Base-by-base conservation (phyloP, 2,113 vertebrate species). In the Pteruthius melanotis region DNA sequence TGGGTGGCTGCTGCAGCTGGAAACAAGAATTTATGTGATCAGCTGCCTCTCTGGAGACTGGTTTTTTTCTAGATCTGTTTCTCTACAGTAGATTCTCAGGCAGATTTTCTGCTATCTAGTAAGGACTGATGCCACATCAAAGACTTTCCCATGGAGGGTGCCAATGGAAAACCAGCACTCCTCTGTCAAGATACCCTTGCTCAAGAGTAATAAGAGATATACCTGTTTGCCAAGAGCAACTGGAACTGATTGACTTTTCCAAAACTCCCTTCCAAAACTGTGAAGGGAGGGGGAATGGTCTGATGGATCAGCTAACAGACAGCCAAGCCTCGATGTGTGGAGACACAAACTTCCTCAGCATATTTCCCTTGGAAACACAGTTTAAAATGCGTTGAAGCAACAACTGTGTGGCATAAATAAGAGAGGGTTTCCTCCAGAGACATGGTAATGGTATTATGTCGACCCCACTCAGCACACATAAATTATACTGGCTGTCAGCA, bases 251-350 rank as follows among this genome's bases (percentile, higher is more conserved):
- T 49, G 28, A 57, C 45, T 72, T 87, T 83, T 80, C 42, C 59
- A 69, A 49, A 80, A 39, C 6, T 22, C n/a, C n/a, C n/a, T 83
- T 80, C 42, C 59, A 69, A 49, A 80, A 39, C 6, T 22, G 42
- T 69, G 63, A 59, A 91, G 14, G 10, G 13, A 83, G 30, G 3
- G 6, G 14, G 13, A 69, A 77, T 19, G 4, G 31, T 45, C 15
- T 0, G 0, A 27, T 5, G 4, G 50, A 53, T 92, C 56, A 92
- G 20, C 57, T 83, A 65, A 56, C 27, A 54, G n/a, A 13, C 18
- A 75, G 50, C 18, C 47, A 61, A 39, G 72, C 16, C n/a, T 18
- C 0, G 0, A 2, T 64, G n/a, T 3, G 0, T 52, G 49, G 45
- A 83, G 37, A 69, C 33, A 59, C 8, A 40, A 35, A 45, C 13